These are phyloP conservation scores for Neoascia interrupta DNA, from an alignment of 2,888 invertebrate genomes.

Conservation along the genomic window DNA sequence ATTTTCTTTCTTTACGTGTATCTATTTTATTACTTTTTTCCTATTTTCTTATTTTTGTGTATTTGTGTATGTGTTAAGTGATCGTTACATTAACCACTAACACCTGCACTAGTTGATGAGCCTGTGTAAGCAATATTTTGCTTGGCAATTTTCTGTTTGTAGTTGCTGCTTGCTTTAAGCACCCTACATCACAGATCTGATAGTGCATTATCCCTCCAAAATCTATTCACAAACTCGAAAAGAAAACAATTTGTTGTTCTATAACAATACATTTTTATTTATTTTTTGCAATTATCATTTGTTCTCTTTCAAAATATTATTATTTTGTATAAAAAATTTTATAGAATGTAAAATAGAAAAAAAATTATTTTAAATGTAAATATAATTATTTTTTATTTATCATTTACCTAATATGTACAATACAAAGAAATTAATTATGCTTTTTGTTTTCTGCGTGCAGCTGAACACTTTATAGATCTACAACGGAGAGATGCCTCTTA, in stretches of 20 bases:
- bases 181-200: no score
- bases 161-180: no score
- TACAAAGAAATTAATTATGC: conserved; percentile 30
- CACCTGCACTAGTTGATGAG: no score
- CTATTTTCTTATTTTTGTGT: no score
- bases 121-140: no score
- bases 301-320: conserved; percentile 62
- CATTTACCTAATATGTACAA: conserved; percentile 66
- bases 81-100: no score
- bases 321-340: conserved; percentile 69
- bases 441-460: conserved; percentile 58
- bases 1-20: no score
- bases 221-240: no score
- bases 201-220: no score
- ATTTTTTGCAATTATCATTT: conserved; percentile 39
- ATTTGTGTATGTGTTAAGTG: no score
- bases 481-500: conserved; percentile 22
- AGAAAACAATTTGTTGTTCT: conserved; percentile 39
- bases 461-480: conserved; percentile 59
- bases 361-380: conserved; percentile 67
- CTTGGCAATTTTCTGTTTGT: no score
- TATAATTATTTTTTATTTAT: conserved; percentile 44
- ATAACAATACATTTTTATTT: conserved; percentile 66
- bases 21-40: no score
- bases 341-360: conserved; percentile 70